Evolutionary conservation across 2,888 invertebrate genomes (phyloP).

Genomic region (Eumerus sabulonum): DNA sequence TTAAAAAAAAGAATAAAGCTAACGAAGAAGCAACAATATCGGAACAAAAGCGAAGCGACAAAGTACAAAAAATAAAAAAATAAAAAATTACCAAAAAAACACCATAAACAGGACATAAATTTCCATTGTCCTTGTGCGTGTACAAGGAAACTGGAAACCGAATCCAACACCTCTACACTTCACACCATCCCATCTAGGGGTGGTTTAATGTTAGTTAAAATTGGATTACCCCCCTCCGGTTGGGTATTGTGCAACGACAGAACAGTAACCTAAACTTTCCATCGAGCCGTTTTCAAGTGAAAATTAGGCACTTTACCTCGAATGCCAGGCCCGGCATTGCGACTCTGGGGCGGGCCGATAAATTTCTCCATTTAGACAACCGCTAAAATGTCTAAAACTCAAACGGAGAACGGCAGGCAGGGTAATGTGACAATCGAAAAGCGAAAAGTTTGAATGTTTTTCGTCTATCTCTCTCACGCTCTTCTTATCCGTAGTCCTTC

Average conservation of each 20-base stretch:
- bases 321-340: slow-evolving; percentile 25
- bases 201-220: slow-evolving; percentile 68
- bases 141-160: slow-evolving; percentile 43
- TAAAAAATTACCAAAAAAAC: too few species aligned
- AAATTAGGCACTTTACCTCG: slow-evolving; percentile 55
- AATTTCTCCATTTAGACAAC: slow-evolving; percentile 67
- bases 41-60: slow-evolving; percentile 15
- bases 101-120: slow-evolving; percentile 68
- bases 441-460: slow-evolving; percentile 61
- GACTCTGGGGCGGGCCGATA: slow-evolving; percentile 26
- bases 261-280: slow-evolving; percentile 61
- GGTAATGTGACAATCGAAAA: slow-evolving; percentile 69
- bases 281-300: slow-evolving; percentile 62
- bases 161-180: slow-evolving; percentile 63
- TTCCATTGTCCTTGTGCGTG: slow-evolving; percentile 53
- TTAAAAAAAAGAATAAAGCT: too few species aligned
- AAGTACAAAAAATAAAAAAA: too few species aligned
- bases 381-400: slow-evolving; percentile 55
- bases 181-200: slow-evolving; percentile 49
- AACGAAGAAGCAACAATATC: slow-evolving; percentile 29
- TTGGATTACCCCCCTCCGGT: slow-evolving; percentile 60
- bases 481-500: too few species aligned
- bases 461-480: not conserved
- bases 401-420: slow-evolving; percentile 23
- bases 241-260: slow-evolving; percentile 35